Conservation (phyloP, 2,888 invertebrate genomes). For the Acheta domesticus region DNA sequence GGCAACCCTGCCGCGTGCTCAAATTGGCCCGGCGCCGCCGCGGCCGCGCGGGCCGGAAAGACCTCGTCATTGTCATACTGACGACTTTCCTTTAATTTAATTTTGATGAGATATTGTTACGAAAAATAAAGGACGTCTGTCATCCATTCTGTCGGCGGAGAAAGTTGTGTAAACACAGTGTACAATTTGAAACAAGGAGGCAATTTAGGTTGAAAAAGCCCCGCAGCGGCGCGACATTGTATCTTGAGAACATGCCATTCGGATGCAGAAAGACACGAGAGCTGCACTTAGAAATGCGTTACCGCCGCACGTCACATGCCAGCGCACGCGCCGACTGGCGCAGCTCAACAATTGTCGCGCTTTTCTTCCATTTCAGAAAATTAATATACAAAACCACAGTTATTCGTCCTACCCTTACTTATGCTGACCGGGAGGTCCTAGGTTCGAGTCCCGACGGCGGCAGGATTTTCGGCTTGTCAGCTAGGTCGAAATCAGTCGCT, state of each 20-base stretch:
- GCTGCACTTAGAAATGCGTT: not conserved
- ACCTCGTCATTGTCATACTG: not conserved
- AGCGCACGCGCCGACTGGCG: no score
- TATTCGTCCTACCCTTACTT: no score
- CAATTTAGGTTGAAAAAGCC: not conserved
- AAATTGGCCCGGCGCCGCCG: not conserved
- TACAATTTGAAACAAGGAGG: not conserved
- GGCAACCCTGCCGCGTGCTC: no score
- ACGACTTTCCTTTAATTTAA: not conserved
- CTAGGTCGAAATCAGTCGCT: no score
- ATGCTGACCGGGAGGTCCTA: no score
- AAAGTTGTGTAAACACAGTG: constrained; percentile 3
- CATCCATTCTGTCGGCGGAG: not conserved
- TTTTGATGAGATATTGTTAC: not conserved
- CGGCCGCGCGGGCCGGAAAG: not conserved
- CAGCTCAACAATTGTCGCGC: no score
- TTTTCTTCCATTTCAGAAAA: no score
- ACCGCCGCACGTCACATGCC: not conserved
- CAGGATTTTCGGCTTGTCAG: no score
- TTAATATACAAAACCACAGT: no score
- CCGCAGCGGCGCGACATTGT: not conserved
- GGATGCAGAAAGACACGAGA: not conserved
- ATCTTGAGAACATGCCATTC: not conserved
- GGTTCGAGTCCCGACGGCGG: no score
- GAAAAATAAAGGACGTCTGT: not conserved